phyloP scores from a whole-genome alignment of 2,797 vertebrate genomes.

The Urosaurus nigricauda region DNA sequence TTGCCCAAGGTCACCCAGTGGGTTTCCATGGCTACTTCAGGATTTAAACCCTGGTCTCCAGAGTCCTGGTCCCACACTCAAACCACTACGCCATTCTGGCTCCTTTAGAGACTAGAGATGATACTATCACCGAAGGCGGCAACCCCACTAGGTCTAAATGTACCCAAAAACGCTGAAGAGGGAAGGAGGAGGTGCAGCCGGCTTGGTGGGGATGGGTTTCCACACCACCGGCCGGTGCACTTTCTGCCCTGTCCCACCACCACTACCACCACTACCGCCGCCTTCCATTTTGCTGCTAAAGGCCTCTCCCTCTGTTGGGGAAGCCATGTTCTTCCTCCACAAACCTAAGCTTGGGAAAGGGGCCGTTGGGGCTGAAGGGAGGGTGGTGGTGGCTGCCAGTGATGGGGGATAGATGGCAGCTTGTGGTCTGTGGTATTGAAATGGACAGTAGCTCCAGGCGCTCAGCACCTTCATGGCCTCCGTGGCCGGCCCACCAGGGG shows the following conservation, averaged over 20 bases:
- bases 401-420: slow-evolving; percentile 79
- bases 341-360: slow-evolving; percentile 80
- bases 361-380: slow-evolving; percentile 69
- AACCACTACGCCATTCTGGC: no score
- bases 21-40: no score
- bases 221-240: slow-evolving; percentile 91
- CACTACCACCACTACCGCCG: slow-evolving; percentile 42
- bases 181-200: slow-evolving; percentile 83
- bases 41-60: no score
- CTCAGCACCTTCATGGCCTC: slow-evolving; percentile 82
- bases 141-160: slow-evolving; percentile 79
- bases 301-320: slow-evolving; percentile 69
- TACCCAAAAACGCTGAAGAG: slow-evolving; percentile 96
- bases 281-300: slow-evolving; percentile 76
- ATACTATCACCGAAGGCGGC: not conserved
- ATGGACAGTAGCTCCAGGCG: slow-evolving; percentile 90
- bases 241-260: slow-evolving; percentile 78
- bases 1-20: no score
- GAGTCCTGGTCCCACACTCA: no score
- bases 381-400: slow-evolving; percentile 81
- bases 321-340: slow-evolving; percentile 83
- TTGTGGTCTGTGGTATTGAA: slow-evolving; percentile 89
- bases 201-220: slow-evolving; percentile 98
- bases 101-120: no score
- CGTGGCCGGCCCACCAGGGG: slow-evolving; percentile 74